phyloP scores from a whole-genome alignment of 2,888 invertebrate species.

The Tinea trinotella region DNA sequence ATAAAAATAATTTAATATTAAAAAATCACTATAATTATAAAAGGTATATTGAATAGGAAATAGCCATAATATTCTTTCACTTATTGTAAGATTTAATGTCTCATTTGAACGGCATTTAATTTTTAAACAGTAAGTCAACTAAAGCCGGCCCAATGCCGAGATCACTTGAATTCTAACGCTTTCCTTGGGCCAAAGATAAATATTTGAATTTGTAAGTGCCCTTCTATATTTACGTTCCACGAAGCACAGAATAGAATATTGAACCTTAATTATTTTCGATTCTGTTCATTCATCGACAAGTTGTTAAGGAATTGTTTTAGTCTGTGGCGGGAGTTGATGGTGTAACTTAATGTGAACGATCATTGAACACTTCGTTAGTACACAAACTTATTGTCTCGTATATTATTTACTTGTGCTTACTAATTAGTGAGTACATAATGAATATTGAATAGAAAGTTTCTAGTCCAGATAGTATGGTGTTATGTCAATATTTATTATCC shows the following conservation, averaged over 20 bases:
- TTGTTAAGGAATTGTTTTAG: not conserved
- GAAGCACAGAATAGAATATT: slow-evolving; percentile 18
- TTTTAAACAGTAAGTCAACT: slow-evolving; percentile 68
- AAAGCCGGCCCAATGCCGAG: slow-evolving; percentile 52
- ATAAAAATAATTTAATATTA: no score
- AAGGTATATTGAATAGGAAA: not conserved
- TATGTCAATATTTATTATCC: not conserved
- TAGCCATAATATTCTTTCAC: slow-evolving; percentile 40
- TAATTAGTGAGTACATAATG: slow-evolving; percentile 69
- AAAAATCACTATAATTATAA: no score
- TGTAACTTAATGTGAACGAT: slow-evolving; percentile 30
- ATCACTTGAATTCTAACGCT: slow-evolving; percentile 73
- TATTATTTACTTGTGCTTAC: slow-evolving; percentile 65
- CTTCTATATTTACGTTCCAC: slow-evolving; percentile 27
- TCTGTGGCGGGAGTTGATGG: slow-evolving; percentile 12
- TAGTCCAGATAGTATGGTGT: slow-evolving; percentile 24
- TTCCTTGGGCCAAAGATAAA: slow-evolving; percentile 68
- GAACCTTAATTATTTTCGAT: slow-evolving; percentile 6
- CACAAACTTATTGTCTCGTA: slow-evolving; percentile 52
- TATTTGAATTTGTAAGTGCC: slow-evolving; percentile 71
- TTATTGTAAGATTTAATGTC: slow-evolving; percentile 39
- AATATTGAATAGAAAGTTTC: slow-evolving; percentile 68
- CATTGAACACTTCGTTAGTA: slow-evolving; percentile 44
- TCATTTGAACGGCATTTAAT: slow-evolving; percentile 65
- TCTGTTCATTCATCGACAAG: slow-evolving; percentile 11